phyloP scores from a whole-genome alignment of 2,797 vertebrate genomes.

The Anguilla megastoma region DNA sequence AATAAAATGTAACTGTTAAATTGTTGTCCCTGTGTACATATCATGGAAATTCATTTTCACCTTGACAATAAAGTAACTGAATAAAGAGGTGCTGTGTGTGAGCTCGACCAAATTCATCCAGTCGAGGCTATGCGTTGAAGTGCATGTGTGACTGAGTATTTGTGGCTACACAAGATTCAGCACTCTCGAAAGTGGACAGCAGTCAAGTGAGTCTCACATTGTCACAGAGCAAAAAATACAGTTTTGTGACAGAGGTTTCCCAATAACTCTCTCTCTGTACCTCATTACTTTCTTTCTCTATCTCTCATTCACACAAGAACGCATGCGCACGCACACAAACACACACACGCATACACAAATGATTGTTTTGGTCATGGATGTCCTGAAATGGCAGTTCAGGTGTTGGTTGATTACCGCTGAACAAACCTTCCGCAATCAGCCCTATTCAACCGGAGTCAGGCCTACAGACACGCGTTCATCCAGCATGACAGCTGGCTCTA shows the following conservation, averaged over 20 bases:
- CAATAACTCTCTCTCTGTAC: neutral
- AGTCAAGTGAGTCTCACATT: neutral
- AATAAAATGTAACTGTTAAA: neutral
- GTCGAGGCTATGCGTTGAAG: neutral
- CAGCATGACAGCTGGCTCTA: slow-evolving; percentile 50
- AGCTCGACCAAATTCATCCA: neutral
- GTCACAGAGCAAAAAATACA: neutral
- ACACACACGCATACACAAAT: slow-evolving; percentile 36
- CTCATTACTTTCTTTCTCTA: slow-evolving; percentile 3
- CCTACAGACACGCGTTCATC: slow-evolving; percentile 56
- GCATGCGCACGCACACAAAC: neutral
- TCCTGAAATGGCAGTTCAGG: slow-evolving; percentile 55
- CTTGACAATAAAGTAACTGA: neutral
- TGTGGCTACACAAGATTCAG: slow-evolving; percentile 1
- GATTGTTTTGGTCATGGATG: slow-evolving; percentile 46
- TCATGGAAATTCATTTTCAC: neutral
- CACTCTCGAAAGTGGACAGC: slow-evolving; percentile 15
- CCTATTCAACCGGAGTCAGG: slow-evolving; percentile 57
- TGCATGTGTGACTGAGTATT: neutral
- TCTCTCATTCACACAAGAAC: neutral
- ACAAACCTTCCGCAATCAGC: slow-evolving; percentile 69
- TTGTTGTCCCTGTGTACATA: neutral
- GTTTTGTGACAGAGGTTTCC: neutral
- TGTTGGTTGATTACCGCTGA: slow-evolving; percentile 65
- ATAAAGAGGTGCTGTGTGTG: neutral